Evolutionary conservation across 1,140 invertebrate species (phyloP), one percentile per base, ranked within the genome.

Genomic region (Polyergus mexicanus): DNA sequence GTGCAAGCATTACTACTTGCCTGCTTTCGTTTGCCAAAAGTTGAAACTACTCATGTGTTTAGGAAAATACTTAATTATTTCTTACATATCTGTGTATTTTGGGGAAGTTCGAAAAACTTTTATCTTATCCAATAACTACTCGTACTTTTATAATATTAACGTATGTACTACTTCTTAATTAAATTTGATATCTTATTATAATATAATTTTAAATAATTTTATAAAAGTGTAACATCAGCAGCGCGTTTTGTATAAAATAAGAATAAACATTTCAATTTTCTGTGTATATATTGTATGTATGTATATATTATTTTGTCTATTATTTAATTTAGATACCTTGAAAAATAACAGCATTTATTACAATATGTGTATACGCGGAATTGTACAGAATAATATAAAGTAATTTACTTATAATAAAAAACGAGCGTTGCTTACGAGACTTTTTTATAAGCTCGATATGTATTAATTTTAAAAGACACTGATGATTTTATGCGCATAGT

Each of bases 1-100:
- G 75, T 80, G 75, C 63, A 41, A 78, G 63, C 51, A 25, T 80
- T 80, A 78, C 83, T 51, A 78, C 84, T 69, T 16, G 63, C 75
- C 28, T 44, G 35, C 47, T 69, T 78, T 63, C 51, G 51, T 56
- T 80, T 28, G 63, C 22, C 28, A 51, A 68, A 85, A 85, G 84
- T 76, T 60, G 56, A 10, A 83, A 60, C 56, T 74, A 60, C 54
- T 13, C 38, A 32, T 32, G 69, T 13, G 25, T 83, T 62, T 13
- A 38, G 58, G 32, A 19, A 74, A 74, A 83, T 83, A 83, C 38
- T 83, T 83, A 44, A 54, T 44, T 80, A n/a, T 60, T 83, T 83
- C 66, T 83, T 83, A 83, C 13, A 25, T 71, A 58, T 16, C 54
- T 65, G 28, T 65, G 28, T 74, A 83, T 74, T 72, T 74, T 60